Evolutionary conservation across 2,888 invertebrate genomes (phyloP).

Genomic region (Acrobeloides nanus): DNA sequence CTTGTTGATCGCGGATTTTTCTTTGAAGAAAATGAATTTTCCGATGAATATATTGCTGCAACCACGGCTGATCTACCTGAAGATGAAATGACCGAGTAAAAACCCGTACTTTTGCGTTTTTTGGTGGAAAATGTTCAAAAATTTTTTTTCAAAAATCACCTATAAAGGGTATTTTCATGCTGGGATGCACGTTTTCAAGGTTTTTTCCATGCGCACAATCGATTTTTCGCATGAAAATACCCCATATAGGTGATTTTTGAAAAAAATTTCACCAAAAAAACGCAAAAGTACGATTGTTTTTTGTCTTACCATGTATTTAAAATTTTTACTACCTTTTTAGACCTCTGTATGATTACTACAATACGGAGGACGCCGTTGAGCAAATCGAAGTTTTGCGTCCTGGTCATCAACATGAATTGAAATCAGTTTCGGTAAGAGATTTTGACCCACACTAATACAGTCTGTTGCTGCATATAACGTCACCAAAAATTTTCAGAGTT

Average conservation of each 20-base stretch:
- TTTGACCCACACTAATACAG: constrained; percentile 7
- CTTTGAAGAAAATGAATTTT: constrained; percentile 33
- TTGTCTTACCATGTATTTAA: not conserved
- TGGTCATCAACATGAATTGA: not conserved
- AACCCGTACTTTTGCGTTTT: too few species aligned
- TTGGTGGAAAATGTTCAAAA: too few species aligned
- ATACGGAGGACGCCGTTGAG: constrained; percentile 10
- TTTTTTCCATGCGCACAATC: constrained; percentile 2
- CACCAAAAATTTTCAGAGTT: too few species aligned
- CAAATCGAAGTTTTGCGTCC: not conserved
- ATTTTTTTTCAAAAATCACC: too few species aligned
- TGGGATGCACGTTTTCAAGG: not conserved
- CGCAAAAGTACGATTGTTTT: not conserved
- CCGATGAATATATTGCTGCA: constrained; percentile 47
- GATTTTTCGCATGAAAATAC: too few species aligned
- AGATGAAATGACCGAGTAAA: constrained; percentile 40
- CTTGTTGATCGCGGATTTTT: constrained; percentile 40
- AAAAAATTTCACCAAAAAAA: too few species aligned
- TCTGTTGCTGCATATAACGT: constrained; percentile 4
- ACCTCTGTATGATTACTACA: not conserved
- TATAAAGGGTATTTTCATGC: too few species aligned
- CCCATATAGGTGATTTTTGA: too few species aligned
- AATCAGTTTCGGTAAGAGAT: too few species aligned
- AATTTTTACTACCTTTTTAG: not conserved
- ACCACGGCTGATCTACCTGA: constrained; percentile 38